phyloP scores from a whole-genome alignment of 2,888 invertebrate genomes.

The Agrochola lota region DNA sequence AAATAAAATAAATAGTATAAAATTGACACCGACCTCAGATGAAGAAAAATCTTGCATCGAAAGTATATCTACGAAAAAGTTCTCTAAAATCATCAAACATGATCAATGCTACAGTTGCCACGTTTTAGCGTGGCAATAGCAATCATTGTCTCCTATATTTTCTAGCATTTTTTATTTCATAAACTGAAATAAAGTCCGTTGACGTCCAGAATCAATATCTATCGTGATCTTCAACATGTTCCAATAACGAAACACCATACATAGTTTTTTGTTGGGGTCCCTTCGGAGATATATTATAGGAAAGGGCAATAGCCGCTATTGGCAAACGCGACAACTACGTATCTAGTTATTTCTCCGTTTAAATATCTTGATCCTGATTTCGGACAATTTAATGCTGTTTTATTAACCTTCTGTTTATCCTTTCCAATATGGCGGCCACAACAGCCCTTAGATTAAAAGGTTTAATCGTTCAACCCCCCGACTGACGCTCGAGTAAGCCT shows the following conservation, averaged over 20 bases:
- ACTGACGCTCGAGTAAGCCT: conserved; percentile 57
- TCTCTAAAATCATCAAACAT: background rate
- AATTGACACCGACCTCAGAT: background rate
- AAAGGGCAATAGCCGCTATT: background rate
- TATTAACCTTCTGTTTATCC: conserved; percentile 19
- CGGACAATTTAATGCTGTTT: background rate
- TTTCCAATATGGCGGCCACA: conserved; percentile 14
- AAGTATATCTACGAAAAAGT: background rate
- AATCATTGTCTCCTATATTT: background rate
- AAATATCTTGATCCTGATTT: too few species aligned
- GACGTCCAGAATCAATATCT: too few species aligned
- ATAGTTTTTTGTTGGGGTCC: background rate
- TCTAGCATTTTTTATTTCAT: too few species aligned
- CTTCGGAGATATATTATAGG: background rate
- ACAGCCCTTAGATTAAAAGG: conserved; percentile 56
- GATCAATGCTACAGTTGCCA: background rate
- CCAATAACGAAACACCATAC: background rate
- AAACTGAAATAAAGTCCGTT: too few species aligned
- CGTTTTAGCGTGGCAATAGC: background rate
- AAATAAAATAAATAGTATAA: too few species aligned
- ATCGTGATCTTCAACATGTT: too few species aligned
- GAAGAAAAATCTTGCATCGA: background rate
- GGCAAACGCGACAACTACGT: background rate
- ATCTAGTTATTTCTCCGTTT: background rate
- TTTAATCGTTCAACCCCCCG: conserved; percentile 56